Percentiles rank a stretch among this genome's conserved stretches.
Conservation (phyloP, 1,140 invertebrate species). For the Solenopsis fugax region DNA sequence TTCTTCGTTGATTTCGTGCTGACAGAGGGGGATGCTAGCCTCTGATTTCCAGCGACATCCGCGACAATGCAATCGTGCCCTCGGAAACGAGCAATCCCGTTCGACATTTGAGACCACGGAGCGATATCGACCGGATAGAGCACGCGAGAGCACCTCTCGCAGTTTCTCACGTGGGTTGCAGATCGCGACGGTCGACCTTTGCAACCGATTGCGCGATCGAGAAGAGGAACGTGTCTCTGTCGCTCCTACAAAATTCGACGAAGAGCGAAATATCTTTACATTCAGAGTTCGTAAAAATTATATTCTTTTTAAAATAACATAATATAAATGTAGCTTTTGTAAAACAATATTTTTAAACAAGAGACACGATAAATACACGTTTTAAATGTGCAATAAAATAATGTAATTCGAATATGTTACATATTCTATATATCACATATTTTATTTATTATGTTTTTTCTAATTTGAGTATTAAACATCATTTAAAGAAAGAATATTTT, state of each 20-base stretch:
- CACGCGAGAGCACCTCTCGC: constrained; percentile 66
- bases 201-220: constrained; percentile 63
- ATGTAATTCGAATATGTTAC: background rate
- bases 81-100: constrained; percentile 66
- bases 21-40: background rate
- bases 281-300: background rate
- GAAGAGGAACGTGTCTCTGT: constrained; percentile 33
- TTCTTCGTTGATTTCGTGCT: background rate
- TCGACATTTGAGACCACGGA: constrained; percentile 66
- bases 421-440: background rate
- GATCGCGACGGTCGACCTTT: constrained; percentile 67
- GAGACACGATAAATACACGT: background rate
- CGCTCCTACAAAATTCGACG: background rate
- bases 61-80: background rate
- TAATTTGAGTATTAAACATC: background rate
- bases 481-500: background rate
- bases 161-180: constrained; percentile 67
- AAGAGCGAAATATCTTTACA: background rate
- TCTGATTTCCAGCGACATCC: background rate
- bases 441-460: background rate
- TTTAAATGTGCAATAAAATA: background rate
- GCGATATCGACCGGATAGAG: constrained; percentile 70
- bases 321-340: background rate
- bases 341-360: background rate
- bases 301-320: background rate